A percentile compares a stretch with the other conserved stretches of the same genome.
Evolutionary conservation across 2,797 vertebrate genomes (phyloP).

Genomic region (Clarias pachynema): DNA sequence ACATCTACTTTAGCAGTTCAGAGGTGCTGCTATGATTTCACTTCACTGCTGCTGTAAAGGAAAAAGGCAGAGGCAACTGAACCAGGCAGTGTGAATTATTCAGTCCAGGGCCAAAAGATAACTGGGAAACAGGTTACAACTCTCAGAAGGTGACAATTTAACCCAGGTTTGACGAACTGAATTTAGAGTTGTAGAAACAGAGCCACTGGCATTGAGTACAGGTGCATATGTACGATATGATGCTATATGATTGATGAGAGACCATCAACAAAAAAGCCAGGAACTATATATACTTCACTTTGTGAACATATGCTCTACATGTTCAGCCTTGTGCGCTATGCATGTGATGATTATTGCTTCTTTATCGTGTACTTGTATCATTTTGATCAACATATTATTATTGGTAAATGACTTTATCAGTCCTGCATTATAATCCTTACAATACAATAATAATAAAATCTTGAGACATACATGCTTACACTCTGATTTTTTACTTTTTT

Average conservation of each 20-base stretch:
- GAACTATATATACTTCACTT: background rate
- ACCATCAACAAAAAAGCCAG: background rate
- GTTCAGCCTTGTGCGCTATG: background rate
- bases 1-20: conserved; percentile 17
- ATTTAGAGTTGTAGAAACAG: background rate
- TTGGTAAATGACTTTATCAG: background rate
- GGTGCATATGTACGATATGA: background rate
- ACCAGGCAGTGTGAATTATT: conserved; percentile 73
- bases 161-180: conserved; percentile 9
- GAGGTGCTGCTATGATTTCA: conserved; percentile 8
- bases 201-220: background rate
- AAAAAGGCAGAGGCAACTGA: conserved; percentile 55
- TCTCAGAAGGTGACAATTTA: conserved; percentile 9
- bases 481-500: background rate
- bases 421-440: background rate
- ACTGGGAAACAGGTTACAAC: conserved; percentile 31
- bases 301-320: background rate
- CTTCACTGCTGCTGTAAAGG: conserved; percentile 24
- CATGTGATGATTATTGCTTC: background rate
- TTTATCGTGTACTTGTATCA: background rate
- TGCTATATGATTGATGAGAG: background rate
- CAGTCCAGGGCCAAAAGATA: conserved; percentile 59
- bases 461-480: background rate
- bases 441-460: background rate
- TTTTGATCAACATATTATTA: background rate